Conservation (phyloP, 2,888 invertebrate genomes). For the Agrotis puta region DNA sequence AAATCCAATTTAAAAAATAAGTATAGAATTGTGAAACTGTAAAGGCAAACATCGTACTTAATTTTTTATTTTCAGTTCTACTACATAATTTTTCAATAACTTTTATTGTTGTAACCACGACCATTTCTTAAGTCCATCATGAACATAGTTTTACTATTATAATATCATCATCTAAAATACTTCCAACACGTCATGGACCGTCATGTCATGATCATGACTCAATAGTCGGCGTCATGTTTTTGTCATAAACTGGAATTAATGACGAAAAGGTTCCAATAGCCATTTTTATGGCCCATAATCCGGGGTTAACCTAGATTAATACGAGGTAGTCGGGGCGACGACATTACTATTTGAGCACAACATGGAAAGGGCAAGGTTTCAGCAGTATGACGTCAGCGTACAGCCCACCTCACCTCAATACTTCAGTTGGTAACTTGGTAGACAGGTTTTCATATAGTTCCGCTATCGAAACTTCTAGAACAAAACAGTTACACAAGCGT, state of each 20-base stretch:
- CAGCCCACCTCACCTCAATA: constrained; percentile 45
- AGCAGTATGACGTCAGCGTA: constrained; percentile 60
- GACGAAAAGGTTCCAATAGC: constrained; percentile 28
- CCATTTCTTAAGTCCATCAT: background rate
- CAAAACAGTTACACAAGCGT: background rate
- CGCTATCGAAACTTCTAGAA: constrained; percentile 10
- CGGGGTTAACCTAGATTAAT: constrained; percentile 24
- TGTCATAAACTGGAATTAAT: constrained; percentile 15
- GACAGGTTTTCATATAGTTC: constrained; percentile 28
- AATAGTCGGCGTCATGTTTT: constrained; percentile 20
- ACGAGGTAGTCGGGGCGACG: constrained; percentile 25
- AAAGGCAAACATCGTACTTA: no score
- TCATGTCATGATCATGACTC: constrained; percentile 16
- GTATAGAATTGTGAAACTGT: no score
- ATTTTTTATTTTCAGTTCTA: no score
- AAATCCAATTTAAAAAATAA: no score
- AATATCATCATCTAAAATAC: constrained; percentile 11
- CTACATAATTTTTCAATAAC: no score
- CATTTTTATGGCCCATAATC: constrained; percentile 24
- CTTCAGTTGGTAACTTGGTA: constrained; percentile 24
- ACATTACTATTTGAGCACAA: constrained; percentile 27
- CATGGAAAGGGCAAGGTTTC: constrained; percentile 62
- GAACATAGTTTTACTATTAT: background rate
- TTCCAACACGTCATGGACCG: constrained; percentile 24
- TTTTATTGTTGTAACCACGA: background rate